These are phyloP conservation scores for Sipha maydis DNA, from an alignment of 2,888 invertebrate species.

Conservation along the genomic window DNA sequence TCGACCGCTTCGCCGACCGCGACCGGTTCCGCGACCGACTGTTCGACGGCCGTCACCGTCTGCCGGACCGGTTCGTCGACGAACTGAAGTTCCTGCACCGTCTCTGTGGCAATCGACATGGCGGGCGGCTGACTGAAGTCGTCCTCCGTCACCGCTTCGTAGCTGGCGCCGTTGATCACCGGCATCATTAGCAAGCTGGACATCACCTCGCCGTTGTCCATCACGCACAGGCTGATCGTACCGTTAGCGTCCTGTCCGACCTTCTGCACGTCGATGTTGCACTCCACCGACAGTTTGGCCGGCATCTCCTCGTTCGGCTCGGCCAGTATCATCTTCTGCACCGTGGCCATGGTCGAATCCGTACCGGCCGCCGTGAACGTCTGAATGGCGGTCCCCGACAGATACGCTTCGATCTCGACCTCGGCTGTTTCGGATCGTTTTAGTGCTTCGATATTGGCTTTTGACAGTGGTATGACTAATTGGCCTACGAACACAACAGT, in stretches of 20 bases:
- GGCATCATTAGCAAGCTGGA: constrained; percentile 61
- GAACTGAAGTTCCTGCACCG: constrained; percentile 62
- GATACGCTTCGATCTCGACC: constrained; percentile 63
- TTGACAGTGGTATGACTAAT: constrained; percentile 63
- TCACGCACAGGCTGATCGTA: constrained; percentile 63
- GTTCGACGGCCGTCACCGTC: constrained; percentile 44
- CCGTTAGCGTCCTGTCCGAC: constrained; percentile 63
- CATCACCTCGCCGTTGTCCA: constrained; percentile 63
- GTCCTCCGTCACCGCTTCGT: constrained; percentile 62
- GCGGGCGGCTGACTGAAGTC: constrained; percentile 61
- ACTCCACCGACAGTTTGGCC: constrained; percentile 60
- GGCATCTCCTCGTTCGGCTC: constrained; percentile 63
- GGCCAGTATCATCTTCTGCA: constrained; percentile 58
- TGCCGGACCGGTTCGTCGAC: constrained; percentile 62
- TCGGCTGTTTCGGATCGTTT: constrained; percentile 57
- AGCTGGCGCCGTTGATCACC: constrained; percentile 62
- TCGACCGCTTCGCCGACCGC: not conserved
- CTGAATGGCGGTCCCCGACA: constrained; percentile 63
- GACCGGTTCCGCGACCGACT: constrained; percentile 8
- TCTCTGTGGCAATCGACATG: constrained; percentile 63
- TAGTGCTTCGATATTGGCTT: constrained; percentile 62
- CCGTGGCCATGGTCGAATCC: constrained; percentile 50
- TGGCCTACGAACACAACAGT: constrained; percentile 40
- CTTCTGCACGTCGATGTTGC: constrained; percentile 62
- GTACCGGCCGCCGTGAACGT: constrained; percentile 54